A percentile compares a stretch with the other conserved stretches of the same genome.
Conservation (phyloP, 1,140 invertebrate genomes). For the Trypoxylus dichotomus region DNA sequence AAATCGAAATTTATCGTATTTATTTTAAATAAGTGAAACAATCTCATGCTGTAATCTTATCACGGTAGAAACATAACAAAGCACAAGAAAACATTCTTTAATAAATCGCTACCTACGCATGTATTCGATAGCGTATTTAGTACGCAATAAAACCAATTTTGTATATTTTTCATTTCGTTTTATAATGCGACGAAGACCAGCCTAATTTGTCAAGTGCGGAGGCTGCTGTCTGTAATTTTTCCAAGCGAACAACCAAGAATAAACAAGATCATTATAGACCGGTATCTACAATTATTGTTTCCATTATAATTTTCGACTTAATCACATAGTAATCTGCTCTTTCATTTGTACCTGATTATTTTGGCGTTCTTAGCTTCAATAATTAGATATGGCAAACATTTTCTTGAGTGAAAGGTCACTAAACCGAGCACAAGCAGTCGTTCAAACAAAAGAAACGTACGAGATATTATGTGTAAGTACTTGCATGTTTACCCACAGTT, state of each 20-base stretch:
- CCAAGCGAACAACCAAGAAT: neutral
- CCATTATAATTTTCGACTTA: neutral
- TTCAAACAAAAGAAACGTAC: constrained; percentile 1
- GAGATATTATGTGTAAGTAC: neutral
- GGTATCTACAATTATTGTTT: neutral
- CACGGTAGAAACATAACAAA: neutral
- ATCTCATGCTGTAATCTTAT: neutral
- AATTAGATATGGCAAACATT: neutral
- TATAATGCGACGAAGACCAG: neutral
- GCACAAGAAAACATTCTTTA: neutral
- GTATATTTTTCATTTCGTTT: neutral
- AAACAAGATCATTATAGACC: neutral
- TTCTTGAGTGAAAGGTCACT: neutral
- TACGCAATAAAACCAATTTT: neutral
- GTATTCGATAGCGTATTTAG: neutral
- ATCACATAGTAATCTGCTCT: neutral
- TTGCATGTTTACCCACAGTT: constrained; percentile 21
- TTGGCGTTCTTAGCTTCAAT: neutral
- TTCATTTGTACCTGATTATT: neutral
- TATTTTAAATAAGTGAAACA: neutral
- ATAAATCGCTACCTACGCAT: neutral
- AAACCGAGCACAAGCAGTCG: neutral
- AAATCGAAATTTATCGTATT: neutral
- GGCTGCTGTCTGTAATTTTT: neutral
- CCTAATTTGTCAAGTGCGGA: constrained; percentile 15